Evolutionary conservation across 2,797 vertebrate species (phyloP), one percentile per base, ranked within the genome.

Genomic region (Alca torda): DNA sequence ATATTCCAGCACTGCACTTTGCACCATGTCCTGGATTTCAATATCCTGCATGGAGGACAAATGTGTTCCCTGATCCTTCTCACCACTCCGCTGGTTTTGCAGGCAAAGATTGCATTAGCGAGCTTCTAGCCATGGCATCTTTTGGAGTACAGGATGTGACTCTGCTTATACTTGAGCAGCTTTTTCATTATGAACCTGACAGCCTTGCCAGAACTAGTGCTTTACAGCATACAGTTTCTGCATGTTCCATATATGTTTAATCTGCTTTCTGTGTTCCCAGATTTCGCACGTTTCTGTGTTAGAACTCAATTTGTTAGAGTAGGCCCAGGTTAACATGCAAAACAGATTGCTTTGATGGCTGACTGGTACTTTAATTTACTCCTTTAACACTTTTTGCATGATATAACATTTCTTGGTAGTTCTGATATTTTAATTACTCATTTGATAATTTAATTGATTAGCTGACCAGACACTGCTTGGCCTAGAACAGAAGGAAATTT

Each of bases 341-440:
- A 79, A 15, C 56, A 87, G 30, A 84, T 53, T 67, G 39, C 48
- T 82, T 90, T 89, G 41, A 57, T 67, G 64, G 54, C 12, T 60
- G 43, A 59, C 25, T 65, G 23, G 33, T 67, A 72, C 21, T 86
- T 91, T 41, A 69, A 61, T 84, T 91, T 93, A 74, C 18, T 26
- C 43, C 5, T 64, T 80, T 92, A 90, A 60, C 18, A 37, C 30
- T 79, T 75, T 85, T 51, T 28, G 20, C 21, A 26, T 50, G 9
- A 57, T 39, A 59, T 16, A 61, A 46, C 30, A 76, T 76, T 95
- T 68, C 7, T n/a, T 75, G 18, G 25, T 73, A 51, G 10, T 17
- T 92, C 82, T 92, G 33, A 39, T 74, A 61, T 91, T 74, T 93
- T 74, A 90, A 74, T 90, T 65, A 82, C 33, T 82, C 7, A 59